Evolutionary conservation across 2,888 invertebrate genomes (phyloP), one percentile per base, ranked within the genome.

Genomic region (Drosophila barbarae): DNA sequence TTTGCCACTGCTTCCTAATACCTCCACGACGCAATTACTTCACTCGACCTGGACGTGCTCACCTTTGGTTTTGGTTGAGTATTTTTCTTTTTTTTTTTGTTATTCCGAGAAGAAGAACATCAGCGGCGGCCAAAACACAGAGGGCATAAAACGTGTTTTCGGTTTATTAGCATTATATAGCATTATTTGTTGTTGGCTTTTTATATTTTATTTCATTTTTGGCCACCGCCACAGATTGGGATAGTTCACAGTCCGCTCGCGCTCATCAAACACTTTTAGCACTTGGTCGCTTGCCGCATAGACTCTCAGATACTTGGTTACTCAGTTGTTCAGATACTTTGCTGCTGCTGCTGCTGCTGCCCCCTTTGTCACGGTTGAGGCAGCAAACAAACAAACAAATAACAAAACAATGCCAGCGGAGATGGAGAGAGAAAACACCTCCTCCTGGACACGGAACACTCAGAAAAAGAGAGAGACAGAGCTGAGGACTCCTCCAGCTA

Each of bases 81-180:
- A 30, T 46, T 57, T 28, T 39, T n/a, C n/a, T 50, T 46, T 57
- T 28, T 46, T 57, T 32, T 39, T 18, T 18, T 50, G 39, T 57
- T 28, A 35, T 50, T 66, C 49, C 42, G 57, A 57, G 57, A 57
- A 51, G 28, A 66, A 50, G 46, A 47, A 47, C 46, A 21, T 47
- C 32, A 46, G 30, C 46, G 28, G 44, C 44, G 34, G 58, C 44
- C 55, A 36, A 55, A 35, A 30, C 41, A 42, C 42, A 32, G 23
- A 34, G 23, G 49, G 50, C 58, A 58, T 42, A 42, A 66, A 69
- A 66, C 66, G 69, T 66, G 66, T 68, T 66, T 66, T 41, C 35
- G 69, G 57, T 51, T 68, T 68, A 35, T 52, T 52, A 52, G 42
- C 52, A 44, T 69, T 68, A 58, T 58, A 42, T 66, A 46, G 42